These are phyloP conservation scores for Epinephelus cyanopodus DNA, from an alignment of 2,113 vertebrate species.

Conservation along the genomic window DNA sequence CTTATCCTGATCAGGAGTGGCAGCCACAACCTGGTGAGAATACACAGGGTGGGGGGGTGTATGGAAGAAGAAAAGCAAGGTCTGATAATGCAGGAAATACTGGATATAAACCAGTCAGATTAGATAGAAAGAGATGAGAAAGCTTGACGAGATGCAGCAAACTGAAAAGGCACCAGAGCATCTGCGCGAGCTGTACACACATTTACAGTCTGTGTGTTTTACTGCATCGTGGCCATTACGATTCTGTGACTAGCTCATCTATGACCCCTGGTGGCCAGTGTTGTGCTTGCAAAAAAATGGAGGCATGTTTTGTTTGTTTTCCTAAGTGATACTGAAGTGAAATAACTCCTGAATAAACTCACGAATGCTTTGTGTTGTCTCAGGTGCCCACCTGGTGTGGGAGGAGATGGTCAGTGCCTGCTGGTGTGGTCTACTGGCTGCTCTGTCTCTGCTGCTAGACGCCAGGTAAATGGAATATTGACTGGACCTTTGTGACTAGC, in stretches of 20 bases:
- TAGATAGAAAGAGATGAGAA: neutral
- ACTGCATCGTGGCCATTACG: neutral
- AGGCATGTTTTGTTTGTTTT: neutral
- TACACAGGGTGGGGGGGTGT: too few relatives aligned
- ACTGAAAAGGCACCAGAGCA: neutral
- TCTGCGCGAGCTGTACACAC: neutral
- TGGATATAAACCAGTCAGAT: neutral
- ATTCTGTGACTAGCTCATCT: neutral
- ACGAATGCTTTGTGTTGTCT: slow-evolving; percentile 38
- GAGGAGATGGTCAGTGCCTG: slow-evolving; percentile 98
- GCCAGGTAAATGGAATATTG: slow-evolving; percentile 89
- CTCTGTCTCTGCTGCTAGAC: slow-evolving; percentile 95
- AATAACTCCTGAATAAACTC: neutral
- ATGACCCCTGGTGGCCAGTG: slow-evolving; percentile 37
- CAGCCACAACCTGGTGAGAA: slow-evolving; percentile 89
- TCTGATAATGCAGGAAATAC: neutral
- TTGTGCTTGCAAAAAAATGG: neutral
- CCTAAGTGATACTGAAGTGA: neutral
- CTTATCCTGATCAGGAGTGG: slow-evolving; percentile 78
- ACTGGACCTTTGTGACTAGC: neutral
- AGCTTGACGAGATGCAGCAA: neutral
- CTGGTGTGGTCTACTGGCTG: slow-evolving; percentile 98
- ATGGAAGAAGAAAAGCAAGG: neutral
- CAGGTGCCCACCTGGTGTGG: slow-evolving; percentile 94
- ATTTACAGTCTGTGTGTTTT: neutral